Percentiles rank a stretch among this genome's conserved stretches.
Conservation (phyloP, 2,797 vertebrate species). For the Sebastes alutus region DNA sequence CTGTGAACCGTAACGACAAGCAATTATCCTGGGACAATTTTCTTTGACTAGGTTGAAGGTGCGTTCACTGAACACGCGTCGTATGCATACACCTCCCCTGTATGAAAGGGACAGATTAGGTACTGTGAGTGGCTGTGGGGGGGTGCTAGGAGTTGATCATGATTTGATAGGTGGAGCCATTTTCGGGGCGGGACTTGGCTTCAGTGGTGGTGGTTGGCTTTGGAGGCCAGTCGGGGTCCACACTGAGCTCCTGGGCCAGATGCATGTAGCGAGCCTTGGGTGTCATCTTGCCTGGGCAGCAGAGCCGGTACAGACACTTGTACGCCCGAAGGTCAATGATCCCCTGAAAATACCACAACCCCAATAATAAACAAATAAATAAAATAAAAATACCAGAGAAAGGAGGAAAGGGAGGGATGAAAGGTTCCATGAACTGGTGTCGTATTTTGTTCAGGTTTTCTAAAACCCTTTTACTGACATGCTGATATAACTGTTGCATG, state of each 20-base stretch:
- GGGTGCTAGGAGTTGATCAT: conserved; percentile 86
- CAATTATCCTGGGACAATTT: background rate
- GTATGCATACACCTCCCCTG: background rate
- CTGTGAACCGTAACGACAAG: background rate
- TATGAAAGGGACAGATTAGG: background rate
- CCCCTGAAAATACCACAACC: conserved; percentile 77
- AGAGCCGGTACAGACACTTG: conserved; percentile 82
- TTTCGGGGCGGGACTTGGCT: conserved; percentile 87
- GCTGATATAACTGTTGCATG: conserved; percentile 31
- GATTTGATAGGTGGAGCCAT: conserved; percentile 85
- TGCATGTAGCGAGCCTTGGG: conserved; percentile 97
- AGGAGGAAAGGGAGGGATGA: background rate
- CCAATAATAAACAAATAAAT: conserved; percentile 25
- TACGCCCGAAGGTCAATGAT: conserved; percentile 77
- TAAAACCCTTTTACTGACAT: conserved; percentile 5
- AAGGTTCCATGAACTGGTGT: background rate
- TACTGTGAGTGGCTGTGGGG: background rate
- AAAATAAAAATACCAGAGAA: background rate
- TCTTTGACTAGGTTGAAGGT: background rate
- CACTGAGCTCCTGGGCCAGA: conserved; percentile 93
- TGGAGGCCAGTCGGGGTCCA: conserved; percentile 98
- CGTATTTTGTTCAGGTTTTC: background rate
- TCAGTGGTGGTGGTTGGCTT: conserved; percentile 97
- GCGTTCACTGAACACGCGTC: conserved; percentile 17
- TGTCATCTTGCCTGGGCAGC: conserved; percentile 80